Percentiles rank a stretch among this genome's conserved stretches.
Evolutionary conservation across 2,113 vertebrate species (phyloP).

Genomic region (Oncorhynchus clarkii): DNA sequence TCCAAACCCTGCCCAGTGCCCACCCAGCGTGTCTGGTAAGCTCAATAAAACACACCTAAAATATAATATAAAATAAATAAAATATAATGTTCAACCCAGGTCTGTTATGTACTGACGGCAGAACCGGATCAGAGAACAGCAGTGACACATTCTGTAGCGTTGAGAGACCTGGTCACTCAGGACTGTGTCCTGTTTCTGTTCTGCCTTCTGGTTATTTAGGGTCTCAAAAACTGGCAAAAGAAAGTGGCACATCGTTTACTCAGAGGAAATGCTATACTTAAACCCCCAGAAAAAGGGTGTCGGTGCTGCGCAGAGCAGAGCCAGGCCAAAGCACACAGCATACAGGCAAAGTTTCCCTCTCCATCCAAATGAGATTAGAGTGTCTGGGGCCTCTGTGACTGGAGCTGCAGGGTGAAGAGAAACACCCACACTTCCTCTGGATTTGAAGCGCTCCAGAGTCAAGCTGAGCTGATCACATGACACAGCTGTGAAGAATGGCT

Average conservation of each 20-base stretch:
- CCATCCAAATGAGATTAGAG: neutral
- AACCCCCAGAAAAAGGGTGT: conserved; percentile 26
- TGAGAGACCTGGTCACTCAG: too few species aligned
- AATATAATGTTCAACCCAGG: too few species aligned
- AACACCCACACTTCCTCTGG: neutral
- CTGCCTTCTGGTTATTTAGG: conserved; percentile 23
- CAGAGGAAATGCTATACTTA: conserved; percentile 43
- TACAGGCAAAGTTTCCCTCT: neutral
- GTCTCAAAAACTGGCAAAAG: conserved; percentile 30
- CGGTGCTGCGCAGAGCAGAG: conserved; percentile 21
- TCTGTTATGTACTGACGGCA: too few species aligned
- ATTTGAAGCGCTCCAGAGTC: neutral
- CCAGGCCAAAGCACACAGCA: conserved; percentile 20
- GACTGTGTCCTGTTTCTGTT: conserved; percentile 20
- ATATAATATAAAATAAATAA: too few species aligned
- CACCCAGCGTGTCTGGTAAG: too few species aligned
- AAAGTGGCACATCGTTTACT: conserved; percentile 45
- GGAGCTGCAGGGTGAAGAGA: neutral
- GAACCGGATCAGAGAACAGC: too few species aligned
- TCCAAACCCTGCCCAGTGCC: too few species aligned
- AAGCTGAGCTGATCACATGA: neutral
- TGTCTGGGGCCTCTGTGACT: neutral
- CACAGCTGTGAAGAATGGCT: neutral
- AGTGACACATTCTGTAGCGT: too few species aligned
- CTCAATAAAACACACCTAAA: too few species aligned